These are phyloP conservation scores for Boulengeromyrus knoepffleri DNA, from an alignment of 2,113 vertebrate genomes.

Conservation along the genomic window DNA sequence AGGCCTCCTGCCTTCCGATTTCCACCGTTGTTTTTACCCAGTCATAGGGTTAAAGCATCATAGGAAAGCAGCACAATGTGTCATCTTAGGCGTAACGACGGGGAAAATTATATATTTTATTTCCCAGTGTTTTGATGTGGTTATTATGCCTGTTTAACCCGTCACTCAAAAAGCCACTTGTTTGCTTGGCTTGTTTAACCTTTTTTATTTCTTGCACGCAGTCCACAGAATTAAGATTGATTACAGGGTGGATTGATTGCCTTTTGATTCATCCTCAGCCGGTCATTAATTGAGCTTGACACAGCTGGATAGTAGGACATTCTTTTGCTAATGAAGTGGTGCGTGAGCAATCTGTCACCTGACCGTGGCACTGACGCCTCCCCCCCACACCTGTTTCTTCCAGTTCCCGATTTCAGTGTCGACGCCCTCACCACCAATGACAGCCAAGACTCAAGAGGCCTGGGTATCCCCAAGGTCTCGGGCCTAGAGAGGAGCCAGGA, in stretches of 20 bases:
- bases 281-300: neutral
- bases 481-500: constrained; percentile 97
- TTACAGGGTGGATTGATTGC: neutral
- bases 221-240: neutral
- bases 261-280: neutral
- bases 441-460: constrained; percentile 75
- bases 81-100: neutral
- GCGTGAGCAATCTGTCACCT: neutral
- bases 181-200: neutral
- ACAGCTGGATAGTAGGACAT: neutral
- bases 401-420: constrained; percentile 78
- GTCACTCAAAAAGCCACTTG: neutral
- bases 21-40: neutral
- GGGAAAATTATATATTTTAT: neutral
- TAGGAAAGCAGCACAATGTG: neutral
- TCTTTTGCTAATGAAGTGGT: neutral
- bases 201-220: neutral
- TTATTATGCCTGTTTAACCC: neutral
- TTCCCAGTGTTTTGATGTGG: neutral
- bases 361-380: neutral
- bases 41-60: neutral
- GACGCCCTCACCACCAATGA: constrained; percentile 71
- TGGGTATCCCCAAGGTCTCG: constrained; percentile 82
- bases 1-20: neutral
- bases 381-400: neutral